phyloP scores from a whole-genome alignment of 2,113 vertebrate genomes.

The Carassius auratus region DNA sequence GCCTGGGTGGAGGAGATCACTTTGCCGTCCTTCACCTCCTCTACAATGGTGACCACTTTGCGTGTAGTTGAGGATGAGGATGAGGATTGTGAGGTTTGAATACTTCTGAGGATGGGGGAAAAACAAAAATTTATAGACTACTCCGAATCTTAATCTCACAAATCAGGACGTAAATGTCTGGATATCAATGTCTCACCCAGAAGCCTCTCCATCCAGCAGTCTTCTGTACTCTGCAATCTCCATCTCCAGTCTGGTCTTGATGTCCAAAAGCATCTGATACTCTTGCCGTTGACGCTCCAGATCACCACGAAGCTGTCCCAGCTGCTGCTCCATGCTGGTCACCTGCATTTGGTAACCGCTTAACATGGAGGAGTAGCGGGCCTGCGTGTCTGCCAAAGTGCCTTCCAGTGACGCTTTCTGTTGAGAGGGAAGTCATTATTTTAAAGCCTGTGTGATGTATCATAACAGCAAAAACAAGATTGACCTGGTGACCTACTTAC shows the following conservation, averaged over 20 bases:
- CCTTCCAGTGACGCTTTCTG: constrained; percentile 84
- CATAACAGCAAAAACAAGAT: background rate
- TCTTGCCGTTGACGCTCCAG: constrained; percentile 78
- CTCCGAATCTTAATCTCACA: background rate
- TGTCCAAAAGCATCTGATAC: constrained; percentile 77
- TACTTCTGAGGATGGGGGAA: background rate
- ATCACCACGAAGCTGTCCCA: constrained; percentile 75
- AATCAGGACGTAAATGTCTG: background rate
- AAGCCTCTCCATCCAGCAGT: constrained; percentile 76
- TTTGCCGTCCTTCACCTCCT: constrained; percentile 64
- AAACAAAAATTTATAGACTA: background rate
- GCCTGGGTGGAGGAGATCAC: constrained; percentile 44
- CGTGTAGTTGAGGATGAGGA: constrained; percentile 32
- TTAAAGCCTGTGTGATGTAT: background rate
- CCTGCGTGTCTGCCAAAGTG: constrained; percentile 79
- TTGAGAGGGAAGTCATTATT: background rate
- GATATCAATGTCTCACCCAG: constrained; percentile 39
- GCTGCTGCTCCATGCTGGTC: constrained; percentile 76
- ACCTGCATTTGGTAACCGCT: constrained; percentile 80
- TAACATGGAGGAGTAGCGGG: constrained; percentile 75
- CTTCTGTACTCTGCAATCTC: constrained; percentile 84
- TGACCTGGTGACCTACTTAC: constrained; percentile 49
- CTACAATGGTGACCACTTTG: constrained; percentile 60
- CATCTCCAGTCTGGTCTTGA: constrained; percentile 83
- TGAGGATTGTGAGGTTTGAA: background rate